Conservation (phyloP, 2,888 invertebrate species). For the Himalopsyche japonica region DNA sequence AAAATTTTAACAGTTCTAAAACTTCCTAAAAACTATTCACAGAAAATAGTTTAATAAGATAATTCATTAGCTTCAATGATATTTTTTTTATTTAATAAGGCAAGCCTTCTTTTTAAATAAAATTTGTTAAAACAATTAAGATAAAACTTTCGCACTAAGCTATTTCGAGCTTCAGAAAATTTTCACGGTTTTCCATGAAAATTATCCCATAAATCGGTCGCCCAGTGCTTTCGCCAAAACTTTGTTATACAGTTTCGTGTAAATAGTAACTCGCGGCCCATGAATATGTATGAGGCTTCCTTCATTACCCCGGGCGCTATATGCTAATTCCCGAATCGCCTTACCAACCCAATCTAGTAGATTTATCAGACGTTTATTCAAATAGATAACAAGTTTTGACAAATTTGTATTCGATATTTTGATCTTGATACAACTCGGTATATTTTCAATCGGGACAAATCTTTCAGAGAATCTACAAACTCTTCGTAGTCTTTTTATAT, state of each 20-base stretch:
- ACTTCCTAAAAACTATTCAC: too few relatives aligned
- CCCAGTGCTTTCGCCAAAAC: not conserved
- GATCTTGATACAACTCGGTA: too few relatives aligned
- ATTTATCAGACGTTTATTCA: not conserved
- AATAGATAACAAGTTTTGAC: not conserved
- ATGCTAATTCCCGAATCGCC: not conserved
- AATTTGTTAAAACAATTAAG: too few relatives aligned
- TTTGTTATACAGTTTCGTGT: not conserved
- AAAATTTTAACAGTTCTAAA: too few relatives aligned
- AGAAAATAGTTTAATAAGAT: too few relatives aligned
- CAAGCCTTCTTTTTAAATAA: too few relatives aligned
- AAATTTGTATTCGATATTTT: not conserved
- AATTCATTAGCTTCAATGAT: too few relatives aligned
- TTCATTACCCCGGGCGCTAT: not conserved
- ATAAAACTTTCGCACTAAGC: not conserved
- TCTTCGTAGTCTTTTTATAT: too few relatives aligned
- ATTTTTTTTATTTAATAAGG: too few relatives aligned
- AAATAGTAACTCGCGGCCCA: constrained; percentile 1
- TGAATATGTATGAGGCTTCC: constrained; percentile 6
- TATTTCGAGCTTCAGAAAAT: not conserved
- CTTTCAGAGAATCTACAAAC: too few relatives aligned
- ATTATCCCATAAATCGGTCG: not conserved
- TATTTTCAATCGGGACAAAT: too few relatives aligned
- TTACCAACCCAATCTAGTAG: not conserved
- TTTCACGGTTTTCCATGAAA: not conserved